Evolutionary conservation across 2,113 vertebrate species (phyloP).

Genomic region (Neoarius graeffei): DNA sequence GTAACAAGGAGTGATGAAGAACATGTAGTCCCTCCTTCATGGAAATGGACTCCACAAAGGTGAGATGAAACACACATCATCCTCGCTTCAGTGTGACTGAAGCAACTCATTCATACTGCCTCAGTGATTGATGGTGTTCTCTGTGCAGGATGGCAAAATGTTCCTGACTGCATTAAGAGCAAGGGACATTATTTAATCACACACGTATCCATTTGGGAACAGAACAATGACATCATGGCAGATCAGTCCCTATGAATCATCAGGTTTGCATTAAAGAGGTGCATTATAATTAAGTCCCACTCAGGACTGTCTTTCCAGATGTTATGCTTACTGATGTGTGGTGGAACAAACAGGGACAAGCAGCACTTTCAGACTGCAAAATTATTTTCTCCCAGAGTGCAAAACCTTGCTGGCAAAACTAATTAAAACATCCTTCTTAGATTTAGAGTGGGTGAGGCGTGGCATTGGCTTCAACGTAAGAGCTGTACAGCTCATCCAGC

Average conservation of each 20-base stretch:
- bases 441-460: background rate
- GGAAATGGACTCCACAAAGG: background rate
- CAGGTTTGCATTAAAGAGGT: constrained; percentile 38
- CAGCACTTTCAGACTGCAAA: constrained; percentile 1
- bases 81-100: background rate
- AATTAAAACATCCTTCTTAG: background rate
- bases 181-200: constrained; percentile 50
- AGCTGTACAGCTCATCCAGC: background rate
- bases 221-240: constrained; percentile 46
- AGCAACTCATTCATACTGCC: constrained; percentile 49
- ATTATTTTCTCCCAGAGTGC: background rate
- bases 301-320: constrained; percentile 8
- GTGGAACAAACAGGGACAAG: constrained; percentile 4
- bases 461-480: background rate
- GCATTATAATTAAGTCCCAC: constrained; percentile 20
- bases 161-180: constrained; percentile 56
- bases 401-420: constrained; percentile 17
- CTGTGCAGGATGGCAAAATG: constrained; percentile 47
- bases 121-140: constrained; percentile 64
- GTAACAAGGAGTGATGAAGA: constrained; percentile 28
- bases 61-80: background rate
- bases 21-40: constrained; percentile 22
- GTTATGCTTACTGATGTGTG: background rate
- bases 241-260: constrained; percentile 47
- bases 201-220: background rate